Conservation (phyloP, 1,140 invertebrate species). For the Meteorus sp. region DNA sequence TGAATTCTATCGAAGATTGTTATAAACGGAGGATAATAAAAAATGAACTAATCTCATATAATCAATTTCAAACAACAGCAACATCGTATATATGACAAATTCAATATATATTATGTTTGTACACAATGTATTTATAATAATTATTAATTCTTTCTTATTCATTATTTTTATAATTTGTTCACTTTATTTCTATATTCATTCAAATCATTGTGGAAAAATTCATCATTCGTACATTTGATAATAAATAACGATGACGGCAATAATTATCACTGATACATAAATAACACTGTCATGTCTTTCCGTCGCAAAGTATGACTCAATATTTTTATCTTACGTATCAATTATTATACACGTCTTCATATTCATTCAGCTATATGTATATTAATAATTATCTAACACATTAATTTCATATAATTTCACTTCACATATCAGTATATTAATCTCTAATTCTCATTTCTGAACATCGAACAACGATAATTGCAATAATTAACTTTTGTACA, state of each 20-base stretch:
- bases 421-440: background rate
- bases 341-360: background rate
- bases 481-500: background rate
- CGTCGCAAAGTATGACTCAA: conserved; percentile 50
- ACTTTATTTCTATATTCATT: background rate
- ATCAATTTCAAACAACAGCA: no score
- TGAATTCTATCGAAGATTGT: no score
- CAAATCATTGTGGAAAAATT: background rate
- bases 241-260: conserved; percentile 34
- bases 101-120: no score
- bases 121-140: background rate
- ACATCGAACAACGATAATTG: background rate
- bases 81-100: no score
- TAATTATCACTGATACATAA: conserved; percentile 32
- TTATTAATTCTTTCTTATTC: background rate
- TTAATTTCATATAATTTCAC: background rate
- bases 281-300: conserved; percentile 34
- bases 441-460: background rate
- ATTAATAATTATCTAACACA: conserved; percentile 11
- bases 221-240: background rate
- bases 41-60: no score
- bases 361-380: conserved; percentile 8
- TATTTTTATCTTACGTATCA: no score
- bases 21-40: no score
- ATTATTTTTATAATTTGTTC: background rate